These are phyloP conservation scores for Pseudochirops corinnae DNA, from an alignment of 2,797 vertebrate species.

Conservation along the genomic window DNA sequence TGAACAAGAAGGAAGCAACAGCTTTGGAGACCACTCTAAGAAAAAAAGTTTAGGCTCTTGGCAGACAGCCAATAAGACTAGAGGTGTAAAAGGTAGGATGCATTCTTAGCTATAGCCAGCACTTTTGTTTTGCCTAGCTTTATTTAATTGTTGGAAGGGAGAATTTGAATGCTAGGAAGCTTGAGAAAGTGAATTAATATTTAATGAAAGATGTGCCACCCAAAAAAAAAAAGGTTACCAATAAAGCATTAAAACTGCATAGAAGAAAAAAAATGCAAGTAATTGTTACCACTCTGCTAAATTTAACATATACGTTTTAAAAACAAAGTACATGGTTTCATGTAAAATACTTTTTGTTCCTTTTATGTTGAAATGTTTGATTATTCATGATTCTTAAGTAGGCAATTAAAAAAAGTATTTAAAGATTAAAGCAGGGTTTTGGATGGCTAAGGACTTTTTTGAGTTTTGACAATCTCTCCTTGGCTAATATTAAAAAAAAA, in stretches of 20 bases:
- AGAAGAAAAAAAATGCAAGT: too few species aligned
- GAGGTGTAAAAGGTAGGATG: not conserved
- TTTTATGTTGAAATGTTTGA: not conserved
- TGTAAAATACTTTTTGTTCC: not conserved
- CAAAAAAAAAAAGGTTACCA: not conserved
- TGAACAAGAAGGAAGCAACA: not conserved
- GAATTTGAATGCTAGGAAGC: not conserved
- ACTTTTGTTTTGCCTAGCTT: not conserved
- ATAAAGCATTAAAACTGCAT: not conserved
- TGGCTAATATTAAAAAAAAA: not conserved
- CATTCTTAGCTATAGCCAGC: not conserved
- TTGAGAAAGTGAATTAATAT: not conserved
- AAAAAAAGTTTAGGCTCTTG: not conserved
- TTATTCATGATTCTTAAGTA: not conserved
- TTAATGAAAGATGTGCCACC: not conserved
- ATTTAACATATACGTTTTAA: not conserved
- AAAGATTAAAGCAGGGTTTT: not conserved
- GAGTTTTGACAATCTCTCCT: not conserved
- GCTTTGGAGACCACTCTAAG: not conserved
- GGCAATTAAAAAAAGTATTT: not conserved
- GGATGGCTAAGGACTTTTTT: not conserved
- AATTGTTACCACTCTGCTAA: not conserved
- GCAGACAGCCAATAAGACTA: not conserved
- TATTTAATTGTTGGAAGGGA: not conserved
- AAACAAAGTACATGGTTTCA: not conserved